Evolutionary conservation across 1,140 invertebrate genomes (phyloP).

Genomic region (Cotesia vestalis): DNA sequence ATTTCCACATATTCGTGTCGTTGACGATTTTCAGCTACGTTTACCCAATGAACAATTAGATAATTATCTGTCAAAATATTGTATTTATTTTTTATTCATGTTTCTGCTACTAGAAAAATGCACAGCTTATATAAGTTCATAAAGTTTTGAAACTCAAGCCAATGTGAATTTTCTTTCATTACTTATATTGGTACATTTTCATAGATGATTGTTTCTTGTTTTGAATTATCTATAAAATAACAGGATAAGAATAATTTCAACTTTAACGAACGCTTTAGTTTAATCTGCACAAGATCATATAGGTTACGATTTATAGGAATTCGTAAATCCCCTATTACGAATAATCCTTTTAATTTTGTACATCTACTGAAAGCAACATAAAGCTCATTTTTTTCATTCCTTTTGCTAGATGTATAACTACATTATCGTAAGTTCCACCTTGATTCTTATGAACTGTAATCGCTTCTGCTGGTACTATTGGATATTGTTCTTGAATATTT

Average conservation of each 20-base stretch:
- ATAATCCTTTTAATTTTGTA: slow-evolving; percentile 31
- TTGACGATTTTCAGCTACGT: no score
- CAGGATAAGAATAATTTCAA: slow-evolving; percentile 29
- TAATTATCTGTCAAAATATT: no score
- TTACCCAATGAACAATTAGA: no score
- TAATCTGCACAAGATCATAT: slow-evolving; percentile 21
- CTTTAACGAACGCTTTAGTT: slow-evolving; percentile 11
- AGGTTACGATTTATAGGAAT: slow-evolving; percentile 8
- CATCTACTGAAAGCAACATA: slow-evolving; percentile 39
- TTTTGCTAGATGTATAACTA: slow-evolving; percentile 31
- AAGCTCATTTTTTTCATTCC: slow-evolving; percentile 18
- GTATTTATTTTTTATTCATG: no score
- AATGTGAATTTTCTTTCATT: slow-evolving; percentile 31
- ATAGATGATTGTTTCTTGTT: slow-evolving; percentile 27
- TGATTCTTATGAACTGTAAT: slow-evolving; percentile 45
- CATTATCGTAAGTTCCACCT: slow-evolving; percentile 41
- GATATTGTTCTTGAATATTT: not conserved
- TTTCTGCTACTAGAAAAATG: no score
- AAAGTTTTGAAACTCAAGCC: slow-evolving; percentile 24
- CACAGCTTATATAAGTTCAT: slow-evolving; percentile 14
- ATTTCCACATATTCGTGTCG: no score
- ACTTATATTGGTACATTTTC: slow-evolving; percentile 29
- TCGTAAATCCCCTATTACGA: slow-evolving; percentile 26
- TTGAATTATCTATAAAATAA: not conserved
- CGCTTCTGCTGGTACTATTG: slow-evolving; percentile 40